Conservation (phyloP, 2,888 invertebrate species). For the Celastrina argiolus region DNA sequence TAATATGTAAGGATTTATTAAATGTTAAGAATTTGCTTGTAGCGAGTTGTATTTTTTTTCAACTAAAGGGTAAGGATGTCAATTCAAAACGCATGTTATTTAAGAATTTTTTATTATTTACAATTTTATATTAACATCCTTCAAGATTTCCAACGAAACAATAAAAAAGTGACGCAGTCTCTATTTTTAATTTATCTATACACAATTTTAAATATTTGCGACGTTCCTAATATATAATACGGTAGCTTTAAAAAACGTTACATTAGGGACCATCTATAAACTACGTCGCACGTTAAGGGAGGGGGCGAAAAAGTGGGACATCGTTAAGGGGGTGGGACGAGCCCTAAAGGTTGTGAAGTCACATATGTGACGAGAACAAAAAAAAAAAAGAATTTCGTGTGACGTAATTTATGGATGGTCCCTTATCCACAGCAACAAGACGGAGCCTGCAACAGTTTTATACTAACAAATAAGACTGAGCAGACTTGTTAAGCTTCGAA, state of each 20-base stretch:
- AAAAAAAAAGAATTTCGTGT: too few relatives aligned
- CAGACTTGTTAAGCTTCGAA: neutral
- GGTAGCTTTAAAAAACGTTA: slow-evolving; percentile 4
- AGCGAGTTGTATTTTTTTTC: too few relatives aligned
- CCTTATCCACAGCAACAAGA: neutral
- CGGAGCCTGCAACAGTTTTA: slow-evolving; percentile 1
- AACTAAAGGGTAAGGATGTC: too few relatives aligned
- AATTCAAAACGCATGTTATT: slow-evolving; percentile 11
- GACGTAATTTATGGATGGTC: too few relatives aligned
- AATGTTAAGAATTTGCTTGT: neutral
- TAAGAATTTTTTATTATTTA: slow-evolving; percentile 23
- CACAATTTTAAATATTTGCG: slow-evolving; percentile 20
- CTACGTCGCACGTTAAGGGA: too few relatives aligned
- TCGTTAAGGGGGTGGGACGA: too few relatives aligned
- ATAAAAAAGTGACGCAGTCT: slow-evolving; percentile 23
- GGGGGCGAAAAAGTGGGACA: too few relatives aligned
- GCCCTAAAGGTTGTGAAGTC: too few relatives aligned
- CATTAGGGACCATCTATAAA: too few relatives aligned
- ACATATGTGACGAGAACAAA: too few relatives aligned
- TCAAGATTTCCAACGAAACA: slow-evolving; percentile 23
- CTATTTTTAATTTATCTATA: slow-evolving; percentile 22
- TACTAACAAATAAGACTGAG: neutral
- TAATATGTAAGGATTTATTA: neutral
- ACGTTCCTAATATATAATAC: slow-evolving; percentile 3
- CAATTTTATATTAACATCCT: slow-evolving; percentile 25